Percentiles rank a stretch among this genome's conserved stretches.
These are phyloP conservation scores for Malurus leucopterus DNA, from an alignment of 2,797 vertebrate genomes.

Conservation along the genomic window DNA sequence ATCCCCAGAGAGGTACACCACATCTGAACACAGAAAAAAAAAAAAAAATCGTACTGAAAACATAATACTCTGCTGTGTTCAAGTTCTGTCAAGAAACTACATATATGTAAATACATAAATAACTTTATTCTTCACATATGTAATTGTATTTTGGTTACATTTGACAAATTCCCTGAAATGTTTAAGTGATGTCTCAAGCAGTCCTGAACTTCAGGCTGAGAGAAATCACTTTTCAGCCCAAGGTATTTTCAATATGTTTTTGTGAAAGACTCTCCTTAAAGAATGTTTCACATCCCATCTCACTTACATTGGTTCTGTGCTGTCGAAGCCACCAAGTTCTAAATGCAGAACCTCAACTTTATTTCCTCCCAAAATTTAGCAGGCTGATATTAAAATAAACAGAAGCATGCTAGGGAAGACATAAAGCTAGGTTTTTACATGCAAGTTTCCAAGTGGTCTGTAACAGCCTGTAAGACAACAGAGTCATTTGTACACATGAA, in stretches of 20 bases:
- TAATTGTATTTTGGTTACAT: neutral
- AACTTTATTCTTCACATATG: neutral
- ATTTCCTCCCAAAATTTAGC: neutral
- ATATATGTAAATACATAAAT: neutral
- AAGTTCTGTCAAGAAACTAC: neutral
- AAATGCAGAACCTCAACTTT: neutral
- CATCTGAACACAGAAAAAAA: neutral
- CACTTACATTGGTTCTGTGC: neutral
- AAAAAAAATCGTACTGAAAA: neutral
- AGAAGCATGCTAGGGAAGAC: neutral
- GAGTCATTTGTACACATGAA: neutral
- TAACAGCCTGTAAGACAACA: neutral
- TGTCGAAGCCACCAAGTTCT: neutral
- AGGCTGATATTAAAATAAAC: neutral
- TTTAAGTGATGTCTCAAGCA: neutral
- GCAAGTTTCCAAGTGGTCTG: neutral
- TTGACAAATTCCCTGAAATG: neutral
- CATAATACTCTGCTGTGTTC: neutral
- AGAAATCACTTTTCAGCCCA: neutral
- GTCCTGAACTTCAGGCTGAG: neutral
- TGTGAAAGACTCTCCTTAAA: neutral
- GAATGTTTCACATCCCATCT: neutral
- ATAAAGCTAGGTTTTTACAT: neutral
- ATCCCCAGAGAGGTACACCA: neutral
- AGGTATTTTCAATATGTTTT: accelerated